Evolutionary conservation across 2,113 vertebrate species (phyloP).

Genomic region (Triplophysa dalaica): DNA sequence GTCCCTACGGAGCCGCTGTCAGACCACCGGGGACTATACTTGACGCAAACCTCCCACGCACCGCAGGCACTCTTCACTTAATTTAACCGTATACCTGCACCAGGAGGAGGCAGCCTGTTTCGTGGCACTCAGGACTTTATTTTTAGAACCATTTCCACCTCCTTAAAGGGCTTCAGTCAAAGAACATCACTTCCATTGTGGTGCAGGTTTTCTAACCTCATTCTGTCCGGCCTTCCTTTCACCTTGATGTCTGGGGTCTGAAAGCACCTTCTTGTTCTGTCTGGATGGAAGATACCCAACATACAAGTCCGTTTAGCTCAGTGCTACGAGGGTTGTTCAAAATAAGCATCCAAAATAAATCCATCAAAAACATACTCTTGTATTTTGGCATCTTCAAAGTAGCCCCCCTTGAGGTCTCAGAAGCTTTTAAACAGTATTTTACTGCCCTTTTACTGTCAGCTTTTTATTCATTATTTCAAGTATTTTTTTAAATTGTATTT

Average conservation of each 20-base stretch:
- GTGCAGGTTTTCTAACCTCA: neutral
- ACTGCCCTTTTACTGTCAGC: no score
- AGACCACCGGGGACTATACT: slow-evolving; percentile 42
- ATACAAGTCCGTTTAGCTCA: neutral
- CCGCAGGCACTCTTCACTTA: slow-evolving; percentile 26
- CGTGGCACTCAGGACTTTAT: neutral
- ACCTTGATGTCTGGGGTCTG: slow-evolving; percentile 9
- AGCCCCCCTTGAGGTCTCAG: no score
- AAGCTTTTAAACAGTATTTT: no score
- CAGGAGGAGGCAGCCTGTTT: neutral
- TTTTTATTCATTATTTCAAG: no score
- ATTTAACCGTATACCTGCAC: slow-evolving; percentile 19
- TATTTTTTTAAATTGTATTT: no score
- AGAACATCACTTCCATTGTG: neutral
- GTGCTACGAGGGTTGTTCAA: neutral
- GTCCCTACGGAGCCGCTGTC: slow-evolving; percentile 53
- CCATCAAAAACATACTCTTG: no score
- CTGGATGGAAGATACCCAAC: neutral
- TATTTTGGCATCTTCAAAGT: no score
- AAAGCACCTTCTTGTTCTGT: neutral
- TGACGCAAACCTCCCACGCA: slow-evolving; percentile 40
- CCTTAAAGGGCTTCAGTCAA: neutral
- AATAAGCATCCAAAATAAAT: no score
- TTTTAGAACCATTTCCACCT: slow-evolving; percentile 6
- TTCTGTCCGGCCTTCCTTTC: neutral